Percentiles rank a stretch among this genome's conserved stretches.
phyloP scores from a whole-genome alignment of 1,140 invertebrate species.

The Eueides isabella region DNA sequence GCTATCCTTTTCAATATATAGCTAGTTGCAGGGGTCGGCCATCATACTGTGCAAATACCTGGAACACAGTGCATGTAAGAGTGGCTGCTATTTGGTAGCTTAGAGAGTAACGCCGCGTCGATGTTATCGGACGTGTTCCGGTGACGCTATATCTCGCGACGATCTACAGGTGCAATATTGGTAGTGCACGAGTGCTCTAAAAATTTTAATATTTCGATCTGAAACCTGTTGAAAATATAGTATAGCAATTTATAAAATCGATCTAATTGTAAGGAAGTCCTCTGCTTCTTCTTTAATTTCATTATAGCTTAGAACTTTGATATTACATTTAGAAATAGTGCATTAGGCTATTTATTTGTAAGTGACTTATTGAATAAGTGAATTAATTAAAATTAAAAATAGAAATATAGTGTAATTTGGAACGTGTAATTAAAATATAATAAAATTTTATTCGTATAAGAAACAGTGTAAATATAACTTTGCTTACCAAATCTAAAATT shows the following conservation, averaged over 20 bases:
- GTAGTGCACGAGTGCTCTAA: background rate
- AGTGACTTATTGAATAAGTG: background rate
- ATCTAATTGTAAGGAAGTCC: background rate
- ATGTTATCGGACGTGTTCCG: conserved; percentile 30
- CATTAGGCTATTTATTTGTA: background rate
- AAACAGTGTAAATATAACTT: conserved; percentile 27
- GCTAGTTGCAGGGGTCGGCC: background rate
- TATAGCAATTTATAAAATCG: conserved; percentile 33
- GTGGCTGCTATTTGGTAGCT: conserved; percentile 15
- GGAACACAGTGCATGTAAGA: background rate
- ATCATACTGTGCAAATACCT: background rate
- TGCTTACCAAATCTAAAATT: conserved; percentile 38
- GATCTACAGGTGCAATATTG: conserved; percentile 40
- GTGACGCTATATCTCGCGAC: conserved; percentile 6
- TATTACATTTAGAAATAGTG: background rate
- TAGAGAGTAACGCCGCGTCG: conserved; percentile 31
- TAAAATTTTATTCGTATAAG: background rate
- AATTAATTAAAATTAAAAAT: too few species aligned
- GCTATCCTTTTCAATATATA: too few species aligned
- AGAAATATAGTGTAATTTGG: background rate
- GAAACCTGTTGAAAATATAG: conserved; percentile 37
- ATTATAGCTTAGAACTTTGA: background rate
- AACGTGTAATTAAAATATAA: background rate
- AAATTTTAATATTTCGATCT: conserved; percentile 6
- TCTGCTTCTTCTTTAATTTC: background rate